phyloP scores from a whole-genome alignment of 2,113 vertebrate genomes.

The Perca flavescens region DNA sequence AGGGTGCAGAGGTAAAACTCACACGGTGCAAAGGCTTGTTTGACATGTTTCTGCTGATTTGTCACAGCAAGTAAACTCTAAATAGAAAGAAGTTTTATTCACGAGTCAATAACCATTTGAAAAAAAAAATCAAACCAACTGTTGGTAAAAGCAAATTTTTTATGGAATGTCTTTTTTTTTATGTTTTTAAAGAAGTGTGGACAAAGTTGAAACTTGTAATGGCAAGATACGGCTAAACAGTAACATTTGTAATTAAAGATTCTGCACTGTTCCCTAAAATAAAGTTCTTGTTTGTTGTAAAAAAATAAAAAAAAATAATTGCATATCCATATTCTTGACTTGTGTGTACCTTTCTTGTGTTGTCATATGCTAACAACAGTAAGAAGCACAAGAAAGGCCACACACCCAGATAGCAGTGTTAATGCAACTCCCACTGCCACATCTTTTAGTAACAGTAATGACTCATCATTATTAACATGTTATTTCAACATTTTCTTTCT shows the following conservation, averaged over 20 bases:
- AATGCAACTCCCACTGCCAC: too few species aligned
- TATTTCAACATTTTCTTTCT: neutral
- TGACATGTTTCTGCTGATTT: conserved; percentile 56
- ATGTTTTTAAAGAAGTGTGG: neutral
- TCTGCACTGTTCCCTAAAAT: neutral
- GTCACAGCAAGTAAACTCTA: conserved; percentile 47
- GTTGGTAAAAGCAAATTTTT: neutral
- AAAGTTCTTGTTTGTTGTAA: neutral
- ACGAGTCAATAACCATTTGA: conserved; percentile 17
- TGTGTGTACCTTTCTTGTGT: neutral
- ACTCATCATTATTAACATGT: neutral
- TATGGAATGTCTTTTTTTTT: neutral
- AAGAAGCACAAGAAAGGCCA: neutral
- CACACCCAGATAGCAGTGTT: neutral
- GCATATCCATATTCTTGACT: neutral
- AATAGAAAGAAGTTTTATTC: conserved; percentile 19
- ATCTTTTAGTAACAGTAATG: neutral
- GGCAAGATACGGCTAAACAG: neutral
- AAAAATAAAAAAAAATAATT: too few species aligned
- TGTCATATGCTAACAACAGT: neutral
- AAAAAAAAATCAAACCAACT: neutral
- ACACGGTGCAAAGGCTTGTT: conserved; percentile 41
- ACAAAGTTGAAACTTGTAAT: neutral
- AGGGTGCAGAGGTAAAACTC: conserved; percentile 44
- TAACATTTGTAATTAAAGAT: neutral